phyloP scores from a whole-genome alignment of 1,140 invertebrate species.

The Euwallacea similis region DNA sequence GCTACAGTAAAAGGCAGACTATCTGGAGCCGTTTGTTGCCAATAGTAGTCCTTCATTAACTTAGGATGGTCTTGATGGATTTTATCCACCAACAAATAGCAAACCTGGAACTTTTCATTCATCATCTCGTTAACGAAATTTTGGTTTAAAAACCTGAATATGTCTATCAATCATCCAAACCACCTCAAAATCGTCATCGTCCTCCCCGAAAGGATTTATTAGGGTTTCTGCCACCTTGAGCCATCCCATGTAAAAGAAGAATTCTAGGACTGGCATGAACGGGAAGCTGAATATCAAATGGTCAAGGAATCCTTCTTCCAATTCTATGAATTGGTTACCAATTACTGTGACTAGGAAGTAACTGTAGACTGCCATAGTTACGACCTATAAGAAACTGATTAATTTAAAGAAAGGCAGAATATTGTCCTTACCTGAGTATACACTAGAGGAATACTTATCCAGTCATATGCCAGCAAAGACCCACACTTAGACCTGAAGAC shows the following conservation, averaged over 20 bases:
- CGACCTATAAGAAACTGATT: constrained; percentile 49
- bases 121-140: constrained; percentile 11
- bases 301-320: constrained; percentile 50
- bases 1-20: constrained; percentile 80
- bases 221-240: constrained; percentile 83
- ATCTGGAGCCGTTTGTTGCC: constrained; percentile 82
- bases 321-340: constrained; percentile 60
- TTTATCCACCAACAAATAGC: constrained; percentile 88
- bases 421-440: constrained; percentile 73
- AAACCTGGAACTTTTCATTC: constrained; percentile 61
- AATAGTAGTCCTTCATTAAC: constrained; percentile 81
- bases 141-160: constrained; percentile 60
- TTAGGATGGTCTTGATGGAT: constrained; percentile 90
- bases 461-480: constrained; percentile 78
- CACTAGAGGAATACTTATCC: constrained; percentile 82
- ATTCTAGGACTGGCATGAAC: constrained; percentile 80
- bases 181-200: constrained; percentile 77
- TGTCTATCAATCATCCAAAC: constrained; percentile 89
- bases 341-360: constrained; percentile 72
- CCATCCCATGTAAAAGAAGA: constrained; percentile 90
- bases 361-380: constrained; percentile 73
- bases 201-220: constrained; percentile 88
- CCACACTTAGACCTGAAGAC: constrained; percentile 70
- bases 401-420: background rate
- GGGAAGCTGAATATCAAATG: constrained; percentile 79